Conservation (phyloP, 2,113 vertebrate species). For the Lagopus muta region DNA sequence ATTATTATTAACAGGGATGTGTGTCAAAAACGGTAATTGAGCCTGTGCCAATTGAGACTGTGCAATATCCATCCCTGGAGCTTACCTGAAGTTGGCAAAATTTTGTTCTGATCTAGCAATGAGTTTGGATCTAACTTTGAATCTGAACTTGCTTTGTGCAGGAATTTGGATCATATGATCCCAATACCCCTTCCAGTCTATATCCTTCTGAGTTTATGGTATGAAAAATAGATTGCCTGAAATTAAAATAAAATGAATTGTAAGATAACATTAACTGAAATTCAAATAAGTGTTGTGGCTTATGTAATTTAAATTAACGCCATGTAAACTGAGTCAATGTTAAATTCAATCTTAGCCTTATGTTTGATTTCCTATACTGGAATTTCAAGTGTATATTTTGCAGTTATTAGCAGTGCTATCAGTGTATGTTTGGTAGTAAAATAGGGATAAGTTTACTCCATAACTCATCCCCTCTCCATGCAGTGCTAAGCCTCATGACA, state of each 20-base stretch:
- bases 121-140: slow-evolving; percentile 1
- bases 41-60: neutral
- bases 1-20: accelerated
- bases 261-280: neutral
- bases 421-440: neutral
- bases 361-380: neutral
- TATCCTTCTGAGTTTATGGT: neutral
- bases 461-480: neutral
- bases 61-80: neutral
- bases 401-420: neutral
- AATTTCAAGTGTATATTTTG: neutral
- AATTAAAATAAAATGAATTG: neutral
- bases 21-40: neutral
- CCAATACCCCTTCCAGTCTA: neutral
- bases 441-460: neutral
- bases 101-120: neutral
- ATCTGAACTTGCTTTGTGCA: neutral
- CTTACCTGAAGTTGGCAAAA: neutral
- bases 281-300: neutral
- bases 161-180: neutral
- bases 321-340: neutral
- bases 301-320: neutral
- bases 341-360: neutral
- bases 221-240: neutral
- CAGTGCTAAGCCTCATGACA: neutral